Evolutionary conservation across 2,113 vertebrate species (phyloP).

Genomic region (human (Homo sapiens)): GRCh38 chr12:90825501-90826000

Average conservation of each 20-base stretch:
- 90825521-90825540: neutral
- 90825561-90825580: neutral
- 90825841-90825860: neutral
- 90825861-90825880: neutral
- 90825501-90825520: neutral
- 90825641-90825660: neutral
- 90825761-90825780: neutral
- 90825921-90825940: neutral
- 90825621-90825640: neutral
- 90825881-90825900: neutral
- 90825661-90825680: neutral
- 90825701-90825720: neutral
- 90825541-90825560: neutral
- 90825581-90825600: neutral
- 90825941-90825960: neutral
- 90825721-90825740: neutral
- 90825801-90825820: neutral
- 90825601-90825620: neutral
- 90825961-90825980: neutral
- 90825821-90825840: slow-evolving; percentile 24
- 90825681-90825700: neutral
- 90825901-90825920: neutral
- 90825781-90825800: neutral
- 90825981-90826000: too few species aligned
- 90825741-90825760: neutral